Conservation (phyloP, 2,797 vertebrate genomes). For the Mormyrus proboscirostris region DNA sequence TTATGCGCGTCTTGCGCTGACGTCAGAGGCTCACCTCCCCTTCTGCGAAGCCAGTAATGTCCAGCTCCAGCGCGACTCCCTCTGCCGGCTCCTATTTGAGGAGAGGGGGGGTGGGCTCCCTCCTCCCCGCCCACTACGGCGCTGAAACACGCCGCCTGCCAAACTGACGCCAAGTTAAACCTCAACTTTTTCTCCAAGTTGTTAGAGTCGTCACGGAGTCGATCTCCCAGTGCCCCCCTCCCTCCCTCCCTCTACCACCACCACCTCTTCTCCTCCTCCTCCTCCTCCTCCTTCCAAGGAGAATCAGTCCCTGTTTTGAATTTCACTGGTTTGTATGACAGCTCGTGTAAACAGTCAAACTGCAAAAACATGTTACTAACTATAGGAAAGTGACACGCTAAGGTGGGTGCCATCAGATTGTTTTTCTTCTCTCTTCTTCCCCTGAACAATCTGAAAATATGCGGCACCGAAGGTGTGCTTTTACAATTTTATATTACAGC, state of each 20-base stretch:
- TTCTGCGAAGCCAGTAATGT: slow-evolving; percentile 58
- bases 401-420: not conserved
- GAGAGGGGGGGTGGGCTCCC: slow-evolving; percentile 48
- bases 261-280: not conserved
- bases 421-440: not conserved
- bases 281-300: not conserved
- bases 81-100: slow-evolving; percentile 51
- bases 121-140: slow-evolving; percentile 41
- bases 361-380: slow-evolving; percentile 6
- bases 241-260: not conserved
- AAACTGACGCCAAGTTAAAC: slow-evolving; percentile 16
- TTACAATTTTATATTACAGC: not conserved
- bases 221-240: not conserved
- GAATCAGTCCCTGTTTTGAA: not conserved
- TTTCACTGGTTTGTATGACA: not conserved
- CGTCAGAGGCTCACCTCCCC: slow-evolving; percentile 62
- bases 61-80: slow-evolving; percentile 50
- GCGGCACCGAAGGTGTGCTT: not conserved
- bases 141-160: slow-evolving; percentile 1
- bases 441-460: not conserved
- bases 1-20: slow-evolving; percentile 58
- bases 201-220: not conserved
- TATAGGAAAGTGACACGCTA: not conserved
- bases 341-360: not conserved
- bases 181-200: not conserved